phyloP scores from a whole-genome alignment of 2,797 vertebrate genomes.

The Lycodopsis pacificus region DNA sequence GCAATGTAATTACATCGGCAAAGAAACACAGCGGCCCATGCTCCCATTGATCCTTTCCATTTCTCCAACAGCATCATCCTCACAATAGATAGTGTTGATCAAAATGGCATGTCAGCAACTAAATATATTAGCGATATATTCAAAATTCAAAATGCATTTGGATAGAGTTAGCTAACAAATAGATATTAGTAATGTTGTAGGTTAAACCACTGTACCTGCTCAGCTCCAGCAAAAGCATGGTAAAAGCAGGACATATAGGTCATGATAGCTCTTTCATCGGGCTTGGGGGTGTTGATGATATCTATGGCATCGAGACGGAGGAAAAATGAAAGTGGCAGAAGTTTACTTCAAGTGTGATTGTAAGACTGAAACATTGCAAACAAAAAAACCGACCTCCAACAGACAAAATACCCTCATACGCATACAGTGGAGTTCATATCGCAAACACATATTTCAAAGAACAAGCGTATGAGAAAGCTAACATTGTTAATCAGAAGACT shows the following conservation, averaged over 20 bases:
- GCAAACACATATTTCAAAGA: neutral
- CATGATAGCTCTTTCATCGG: constrained; percentile 99
- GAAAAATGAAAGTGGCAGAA: constrained; percentile 55
- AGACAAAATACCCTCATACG: neutral
- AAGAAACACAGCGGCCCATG: constrained; percentile 9
- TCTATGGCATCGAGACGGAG: constrained; percentile 81
- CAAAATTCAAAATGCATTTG: constrained; percentile 12
- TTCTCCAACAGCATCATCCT: constrained; percentile 7
- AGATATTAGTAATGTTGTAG: neutral
- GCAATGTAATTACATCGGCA: constrained; percentile 30
- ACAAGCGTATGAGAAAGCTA: neutral
- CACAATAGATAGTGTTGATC: constrained; percentile 6
- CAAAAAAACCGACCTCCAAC: neutral
- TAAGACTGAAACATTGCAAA: neutral
- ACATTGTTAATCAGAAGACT: neutral
- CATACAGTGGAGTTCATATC: neutral
- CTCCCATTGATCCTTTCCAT: constrained; percentile 20
- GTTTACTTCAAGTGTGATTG: neutral
- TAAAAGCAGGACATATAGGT: constrained; percentile 99
- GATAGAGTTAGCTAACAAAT: neutral
- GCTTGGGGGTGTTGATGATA: constrained; percentile 98
- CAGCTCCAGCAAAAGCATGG: constrained; percentile 98
- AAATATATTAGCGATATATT: neutral
- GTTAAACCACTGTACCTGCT: constrained; percentile 88
- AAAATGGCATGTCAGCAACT: constrained; percentile 27